These are phyloP conservation scores for Zosterops borbonicus DNA, from an alignment of 2,113 vertebrate species.

Conservation along the genomic window DNA sequence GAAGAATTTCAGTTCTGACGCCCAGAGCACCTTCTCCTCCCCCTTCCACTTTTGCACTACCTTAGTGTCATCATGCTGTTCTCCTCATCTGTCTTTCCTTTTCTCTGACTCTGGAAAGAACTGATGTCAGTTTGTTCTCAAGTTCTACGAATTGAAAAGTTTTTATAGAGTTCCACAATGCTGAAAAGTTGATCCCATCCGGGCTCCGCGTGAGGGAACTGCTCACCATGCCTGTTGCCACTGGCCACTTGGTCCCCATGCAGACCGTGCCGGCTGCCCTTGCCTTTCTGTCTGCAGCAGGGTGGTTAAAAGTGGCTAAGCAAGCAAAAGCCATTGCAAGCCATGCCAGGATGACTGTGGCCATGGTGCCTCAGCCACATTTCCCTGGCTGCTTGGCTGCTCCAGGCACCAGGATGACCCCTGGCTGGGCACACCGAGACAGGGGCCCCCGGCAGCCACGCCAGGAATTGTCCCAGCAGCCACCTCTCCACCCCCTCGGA, in stretches of 20 bases:
- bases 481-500: accelerated
- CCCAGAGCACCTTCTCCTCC: background rate
- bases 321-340: background rate
- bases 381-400: accelerated
- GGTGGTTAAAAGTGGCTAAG: background rate
- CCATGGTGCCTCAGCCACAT: accelerated
- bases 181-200: background rate
- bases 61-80: accelerated
- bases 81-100: background rate
- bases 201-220: accelerated
- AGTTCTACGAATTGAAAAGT: background rate
- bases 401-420: accelerated
- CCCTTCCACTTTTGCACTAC: background rate
- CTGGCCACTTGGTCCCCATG: background rate
- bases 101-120: background rate
- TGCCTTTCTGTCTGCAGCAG: background rate
- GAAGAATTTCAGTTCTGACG: accelerated
- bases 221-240: accelerated
- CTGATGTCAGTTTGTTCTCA: background rate
- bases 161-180: background rate
- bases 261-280: accelerated
- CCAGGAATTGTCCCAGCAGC: background rate
- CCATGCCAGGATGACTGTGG: accelerated
- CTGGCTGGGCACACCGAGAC: accelerated
- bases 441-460: accelerated